Evolutionary conservation across 2,113 vertebrate species (phyloP).

Genomic region (Felis catus): DNA sequence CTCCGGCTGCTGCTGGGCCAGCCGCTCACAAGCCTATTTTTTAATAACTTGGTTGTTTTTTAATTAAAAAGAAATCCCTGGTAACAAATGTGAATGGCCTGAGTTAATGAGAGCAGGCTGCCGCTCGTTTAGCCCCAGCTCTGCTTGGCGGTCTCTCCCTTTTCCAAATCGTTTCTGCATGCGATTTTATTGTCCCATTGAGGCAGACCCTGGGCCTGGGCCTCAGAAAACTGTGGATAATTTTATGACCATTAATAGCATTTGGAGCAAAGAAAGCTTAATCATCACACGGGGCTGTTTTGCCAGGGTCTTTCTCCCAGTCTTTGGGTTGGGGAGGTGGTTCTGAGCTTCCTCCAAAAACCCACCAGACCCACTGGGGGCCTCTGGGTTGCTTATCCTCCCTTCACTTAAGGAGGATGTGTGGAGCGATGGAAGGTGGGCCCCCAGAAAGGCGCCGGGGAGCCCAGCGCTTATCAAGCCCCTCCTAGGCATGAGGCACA

Average conservation of each 20-base stretch:
- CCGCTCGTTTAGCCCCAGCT: constrained; percentile 30
- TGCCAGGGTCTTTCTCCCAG: constrained; percentile 43
- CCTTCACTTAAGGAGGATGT: background rate
- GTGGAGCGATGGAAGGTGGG: background rate
- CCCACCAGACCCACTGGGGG: background rate
- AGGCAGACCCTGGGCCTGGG: constrained; percentile 63
- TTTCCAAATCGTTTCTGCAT: constrained; percentile 64
- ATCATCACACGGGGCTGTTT: background rate
- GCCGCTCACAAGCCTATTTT: constrained; percentile 55
- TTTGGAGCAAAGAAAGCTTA: constrained; percentile 62
- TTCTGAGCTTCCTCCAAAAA: background rate
- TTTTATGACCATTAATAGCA: constrained; percentile 77
- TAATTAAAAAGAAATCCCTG: constrained; percentile 80
- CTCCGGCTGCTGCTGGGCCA: background rate
- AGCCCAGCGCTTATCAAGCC: background rate
- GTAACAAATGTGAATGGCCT: constrained; percentile 72
- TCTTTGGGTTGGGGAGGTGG: background rate
- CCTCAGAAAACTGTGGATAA: constrained; percentile 75
- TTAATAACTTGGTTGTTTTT: constrained; percentile 76
- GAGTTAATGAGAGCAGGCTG: constrained; percentile 77
- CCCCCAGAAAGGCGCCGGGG: rapidly evolving
- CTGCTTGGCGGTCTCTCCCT: constrained; percentile 56
- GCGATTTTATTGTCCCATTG: constrained; percentile 69
- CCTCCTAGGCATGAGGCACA: background rate
- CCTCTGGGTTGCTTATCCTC: background rate